These are phyloP conservation scores for Cephus cinctus DNA, from an alignment of 1,140 invertebrate species.

Conservation along the genomic window DNA sequence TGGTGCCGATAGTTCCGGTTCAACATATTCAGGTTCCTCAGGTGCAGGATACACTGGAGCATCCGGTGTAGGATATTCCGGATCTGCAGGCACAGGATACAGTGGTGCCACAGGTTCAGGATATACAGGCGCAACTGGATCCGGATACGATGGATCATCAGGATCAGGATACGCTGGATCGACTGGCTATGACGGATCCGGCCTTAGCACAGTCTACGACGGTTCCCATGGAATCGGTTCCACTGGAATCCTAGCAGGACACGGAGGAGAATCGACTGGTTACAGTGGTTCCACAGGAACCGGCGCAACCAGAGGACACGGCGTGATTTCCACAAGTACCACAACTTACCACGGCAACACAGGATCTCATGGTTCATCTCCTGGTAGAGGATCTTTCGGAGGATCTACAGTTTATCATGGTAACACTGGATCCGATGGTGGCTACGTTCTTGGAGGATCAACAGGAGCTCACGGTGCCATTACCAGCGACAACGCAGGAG, in stretches of 20 bases:
- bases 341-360: background rate
- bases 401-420: too few relatives aligned
- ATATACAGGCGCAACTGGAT: background rate
- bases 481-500: too few relatives aligned
- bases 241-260: background rate
- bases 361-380: too few relatives aligned
- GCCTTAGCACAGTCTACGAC: background rate
- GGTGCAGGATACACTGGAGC: constrained; percentile 9
- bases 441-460: too few relatives aligned
- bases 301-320: background rate
- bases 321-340: background rate
- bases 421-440: too few relatives aligned
- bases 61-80: constrained; percentile 1
- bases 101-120: background rate
- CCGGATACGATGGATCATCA: background rate
- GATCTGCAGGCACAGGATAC: background rate
- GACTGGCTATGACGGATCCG: too few relatives aligned
- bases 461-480: too few relatives aligned
- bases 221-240: background rate
- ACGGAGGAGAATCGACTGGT: background rate
- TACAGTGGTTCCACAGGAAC: background rate
- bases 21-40: constrained; percentile 6
- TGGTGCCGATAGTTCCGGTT: constrained; percentile 4
- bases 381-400: too few relatives aligned
- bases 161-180: background rate